phyloP scores from a whole-genome alignment of 2,113 vertebrate species.

The Oncorhynchus kisutch region DNA sequence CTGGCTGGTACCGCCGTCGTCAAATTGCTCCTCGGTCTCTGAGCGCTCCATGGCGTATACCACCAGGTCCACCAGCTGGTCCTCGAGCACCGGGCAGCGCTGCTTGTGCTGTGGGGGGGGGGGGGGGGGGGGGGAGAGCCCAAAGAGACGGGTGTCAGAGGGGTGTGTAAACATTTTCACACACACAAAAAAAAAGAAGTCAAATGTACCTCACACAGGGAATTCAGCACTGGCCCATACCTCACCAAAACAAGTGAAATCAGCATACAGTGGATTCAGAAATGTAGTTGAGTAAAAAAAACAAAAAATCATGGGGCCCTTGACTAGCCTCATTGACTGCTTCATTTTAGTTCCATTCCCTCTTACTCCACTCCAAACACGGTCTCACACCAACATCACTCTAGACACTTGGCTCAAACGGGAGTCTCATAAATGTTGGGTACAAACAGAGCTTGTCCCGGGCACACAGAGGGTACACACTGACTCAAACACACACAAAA shows the following conservation, averaged over 20 bases:
- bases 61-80: conserved; percentile 98
- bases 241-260: too few relatives aligned
- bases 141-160: conserved; percentile 71
- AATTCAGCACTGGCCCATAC: too few relatives aligned
- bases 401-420: conserved; percentile 28
- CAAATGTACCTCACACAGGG: too few relatives aligned
- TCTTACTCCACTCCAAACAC: neutral
- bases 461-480: conserved; percentile 6
- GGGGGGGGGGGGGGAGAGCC: conserved; percentile 76
- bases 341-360: neutral
- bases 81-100: conserved; percentile 95
- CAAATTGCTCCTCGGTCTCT: conserved; percentile 96
- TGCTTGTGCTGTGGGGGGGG: conserved; percentile 93
- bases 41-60: conserved; percentile 99
- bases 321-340: neutral
- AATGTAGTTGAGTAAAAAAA: too few relatives aligned
- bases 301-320: too few relatives aligned
- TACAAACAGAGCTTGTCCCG: neutral
- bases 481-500: too few relatives aligned
- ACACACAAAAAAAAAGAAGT: neutral
- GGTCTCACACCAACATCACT: conserved; percentile 5
- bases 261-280: too few relatives aligned
- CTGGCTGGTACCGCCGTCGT: conserved; percentile 96
- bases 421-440: conserved; percentile 64
- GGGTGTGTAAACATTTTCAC: too few relatives aligned